Evolutionary conservation across 2,797 vertebrate genomes (phyloP).

Genomic region (Bovichtus variegatus): DNA sequence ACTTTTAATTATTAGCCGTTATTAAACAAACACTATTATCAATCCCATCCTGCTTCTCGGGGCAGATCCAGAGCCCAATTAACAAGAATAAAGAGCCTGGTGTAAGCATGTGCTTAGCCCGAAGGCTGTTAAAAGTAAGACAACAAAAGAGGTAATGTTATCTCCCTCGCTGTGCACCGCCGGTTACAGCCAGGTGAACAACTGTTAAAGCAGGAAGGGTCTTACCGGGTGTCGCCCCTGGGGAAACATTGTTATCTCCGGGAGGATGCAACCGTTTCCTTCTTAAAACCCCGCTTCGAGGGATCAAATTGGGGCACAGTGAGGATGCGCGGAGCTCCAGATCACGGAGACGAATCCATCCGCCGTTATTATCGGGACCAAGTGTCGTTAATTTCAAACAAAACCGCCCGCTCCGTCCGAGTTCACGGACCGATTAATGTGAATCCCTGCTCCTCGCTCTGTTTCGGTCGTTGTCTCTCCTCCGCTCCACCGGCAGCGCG

Average conservation of each 20-base stretch:
- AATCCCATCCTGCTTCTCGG: conserved; percentile 18
- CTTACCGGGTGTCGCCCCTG: conserved; percentile 97
- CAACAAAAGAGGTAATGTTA: conserved; percentile 35
- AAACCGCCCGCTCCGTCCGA: conserved; percentile 46
- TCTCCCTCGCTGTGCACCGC: conserved; percentile 2
- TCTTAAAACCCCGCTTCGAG: conserved; percentile 45
- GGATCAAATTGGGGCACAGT: conserved; percentile 45
- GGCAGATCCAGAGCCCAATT: conserved; percentile 37
- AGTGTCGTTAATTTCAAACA: conserved; percentile 50
- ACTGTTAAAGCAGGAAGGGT: conserved; percentile 26
- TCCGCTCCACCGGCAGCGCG: conserved; percentile 59
- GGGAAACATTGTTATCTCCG: conserved; percentile 91
- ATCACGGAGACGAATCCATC: conserved; percentile 78
- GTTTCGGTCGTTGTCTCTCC: conserved; percentile 40
- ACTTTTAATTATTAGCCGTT: conserved; percentile 49
- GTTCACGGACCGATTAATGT: conserved; percentile 50
- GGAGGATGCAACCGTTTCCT: conserved; percentile 75
- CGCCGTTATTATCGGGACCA: conserved; percentile 48
- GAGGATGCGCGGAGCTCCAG: conserved; percentile 34
- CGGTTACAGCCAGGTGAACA: conserved; percentile 32
- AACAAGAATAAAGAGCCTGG: conserved; percentile 27
- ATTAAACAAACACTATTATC: conserved; percentile 44
- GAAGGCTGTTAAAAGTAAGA: conserved; percentile 22
- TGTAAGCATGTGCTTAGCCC: conserved; percentile 26
- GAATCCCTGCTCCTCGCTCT: conserved; percentile 46